Base-by-base conservation (phyloP, 2,113 vertebrate species). In the Elanoides forficatus region DNA sequence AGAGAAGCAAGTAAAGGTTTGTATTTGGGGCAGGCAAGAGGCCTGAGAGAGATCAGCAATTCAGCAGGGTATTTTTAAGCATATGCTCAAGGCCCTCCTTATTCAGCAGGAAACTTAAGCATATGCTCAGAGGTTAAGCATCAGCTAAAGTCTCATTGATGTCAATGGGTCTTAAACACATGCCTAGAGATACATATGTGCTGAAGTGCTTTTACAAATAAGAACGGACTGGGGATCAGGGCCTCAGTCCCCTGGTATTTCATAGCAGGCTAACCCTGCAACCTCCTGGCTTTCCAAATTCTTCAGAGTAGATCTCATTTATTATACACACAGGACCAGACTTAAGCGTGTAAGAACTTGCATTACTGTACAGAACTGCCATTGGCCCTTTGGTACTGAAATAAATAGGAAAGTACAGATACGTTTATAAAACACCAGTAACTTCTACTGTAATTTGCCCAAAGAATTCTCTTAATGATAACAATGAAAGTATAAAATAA, bases 161-260 rank as follows among this genome's bases (percentile, higher is more conserved):
- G 95, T 97, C 95, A 96, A 73, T 97, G 96, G 91, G 91, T 94
- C 94, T 97, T 96, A 97, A 97, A 97, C 95, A 97, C 93, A 96
- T 94, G 93, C 95, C 97, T 94, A 83, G 89, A 97, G 95, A 96
- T 94, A 94, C 96, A 96, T 95, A 91, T 97, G 94, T 95, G 95
- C 87, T 94, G 91, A 97, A 97, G 96, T 97, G 94, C 95, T 96
- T 95, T 88, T 89, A 88, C 95, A 96, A 97, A 97, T 95, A 94
- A 86, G 94, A 95, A 97, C 26, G 81, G 93, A 96, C 96, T 96
- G 94, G 83, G 93, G 94, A 95, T 97, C 95, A 96, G 96, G 94
- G 94, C 94, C 94, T 93, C 93, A 91, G 93, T 97, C 96, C 86
- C 93, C 47, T 91, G 97, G 52, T 87, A 95, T 91, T 97, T 90